phyloP scores from a whole-genome alignment of 2,113 vertebrate genomes.

The Sebastes fasciatus region DNA sequence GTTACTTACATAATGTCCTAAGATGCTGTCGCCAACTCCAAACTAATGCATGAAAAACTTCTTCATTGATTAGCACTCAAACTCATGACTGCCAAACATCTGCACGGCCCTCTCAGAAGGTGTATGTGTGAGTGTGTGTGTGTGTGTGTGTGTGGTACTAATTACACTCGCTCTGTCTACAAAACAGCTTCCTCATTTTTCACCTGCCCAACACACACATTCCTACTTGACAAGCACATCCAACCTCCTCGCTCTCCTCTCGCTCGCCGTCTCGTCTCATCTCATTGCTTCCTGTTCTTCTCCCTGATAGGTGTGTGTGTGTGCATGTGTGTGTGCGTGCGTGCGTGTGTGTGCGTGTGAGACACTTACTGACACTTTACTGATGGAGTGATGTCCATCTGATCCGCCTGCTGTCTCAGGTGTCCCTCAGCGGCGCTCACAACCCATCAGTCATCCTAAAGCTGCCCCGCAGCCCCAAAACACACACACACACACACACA shows the following conservation, averaged over 20 bases:
- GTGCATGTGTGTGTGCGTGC: slow-evolving; percentile 26
- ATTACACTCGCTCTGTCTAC: slow-evolving; percentile 80
- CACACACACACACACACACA: slow-evolving; percentile 63
- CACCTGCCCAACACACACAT: slow-evolving; percentile 76
- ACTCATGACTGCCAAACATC: slow-evolving; percentile 7
- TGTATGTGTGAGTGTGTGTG: slow-evolving; percentile 58
- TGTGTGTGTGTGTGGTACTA: slow-evolving; percentile 69
- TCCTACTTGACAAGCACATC: slow-evolving; percentile 71
- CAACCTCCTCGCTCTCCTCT: slow-evolving; percentile 9
- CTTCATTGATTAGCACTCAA: slow-evolving; percentile 6
- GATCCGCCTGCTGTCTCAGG: slow-evolving; percentile 73
- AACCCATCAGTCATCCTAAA: slow-evolving; percentile 85
- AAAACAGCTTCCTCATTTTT: slow-evolving; percentile 84
- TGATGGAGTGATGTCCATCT: slow-evolving; percentile 75
- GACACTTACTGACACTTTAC: slow-evolving; percentile 56
- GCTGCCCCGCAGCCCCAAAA: slow-evolving; percentile 84
- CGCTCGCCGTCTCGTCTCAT: slow-evolving; percentile 29
- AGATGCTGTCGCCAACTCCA: no score
- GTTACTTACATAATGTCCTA: no score
- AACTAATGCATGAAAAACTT: not conserved
- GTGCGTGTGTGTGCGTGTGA: slow-evolving; percentile 1
- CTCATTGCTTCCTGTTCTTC: slow-evolving; percentile 45
- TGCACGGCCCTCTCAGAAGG: slow-evolving; percentile 10
- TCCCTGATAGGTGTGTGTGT: slow-evolving; percentile 36
- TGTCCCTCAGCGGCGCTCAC: slow-evolving; percentile 76